Evolutionary conservation across 2,888 invertebrate genomes (phyloP), one percentile per base, ranked within the genome.

Genomic region (Noctua pronuba): DNA sequence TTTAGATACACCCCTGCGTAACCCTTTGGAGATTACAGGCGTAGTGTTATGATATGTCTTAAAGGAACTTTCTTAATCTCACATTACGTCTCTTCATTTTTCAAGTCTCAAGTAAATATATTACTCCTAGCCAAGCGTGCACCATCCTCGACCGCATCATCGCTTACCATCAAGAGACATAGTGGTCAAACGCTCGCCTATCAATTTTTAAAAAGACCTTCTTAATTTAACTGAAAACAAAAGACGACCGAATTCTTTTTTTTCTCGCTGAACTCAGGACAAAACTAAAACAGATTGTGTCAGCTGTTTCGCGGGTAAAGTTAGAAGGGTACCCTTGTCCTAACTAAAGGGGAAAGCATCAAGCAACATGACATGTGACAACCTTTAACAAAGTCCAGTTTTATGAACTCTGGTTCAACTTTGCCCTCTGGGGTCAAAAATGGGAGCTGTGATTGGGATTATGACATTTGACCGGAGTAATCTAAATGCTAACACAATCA

Each of bases 341-440:
- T 44, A 66, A 82, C 58, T 60, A 44, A 82, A 79, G 58, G 11
- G 28, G 18, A 35, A 62, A 67, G 16, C 28, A 82, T 28, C 24
- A 44, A 21, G 21, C n/a, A n/a, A 75, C 49, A 66, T 79, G 75
- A 44, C 58, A 74, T 44, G 28, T 65, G 49, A 49, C 49, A n/a
- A 41, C 35, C 52, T 44, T 46, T 16, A 28, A 80, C 28, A 64
- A 72, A 64, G 62, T 46, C n/a, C 73, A 55, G 44, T 64, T 73
- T 55, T 24, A 46, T 73, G 62, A 64, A 81, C 24, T 64, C 38
- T 64, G 28, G 13, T 41, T 49, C 35, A 49, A 35, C 41, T 62
- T 35, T 64, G 18, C 11, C 16, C 7, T 6, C 4, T 10, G 16
- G 10, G 62, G 41, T 44, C 28, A 62, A 80, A 80, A 64, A 31